A percentile compares a stretch with the other conserved stretches of the same genome.
These are phyloP conservation scores for Indri indri DNA, from an alignment of 2,113 vertebrate species.

Conservation along the genomic window DNA sequence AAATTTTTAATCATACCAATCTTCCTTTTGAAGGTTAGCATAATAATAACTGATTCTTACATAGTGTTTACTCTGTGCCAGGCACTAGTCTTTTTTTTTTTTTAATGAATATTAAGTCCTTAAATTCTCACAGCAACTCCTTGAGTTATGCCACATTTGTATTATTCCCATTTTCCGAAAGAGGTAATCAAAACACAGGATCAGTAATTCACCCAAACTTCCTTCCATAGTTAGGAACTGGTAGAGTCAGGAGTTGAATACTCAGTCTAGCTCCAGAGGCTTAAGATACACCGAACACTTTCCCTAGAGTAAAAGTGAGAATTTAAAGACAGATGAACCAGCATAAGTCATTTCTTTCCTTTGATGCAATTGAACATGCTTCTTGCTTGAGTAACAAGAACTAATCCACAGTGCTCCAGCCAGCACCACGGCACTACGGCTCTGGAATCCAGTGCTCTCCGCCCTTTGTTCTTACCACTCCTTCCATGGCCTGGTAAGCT, in stretches of 20 bases:
- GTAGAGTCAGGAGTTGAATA: not conserved
- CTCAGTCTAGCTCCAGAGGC: not conserved
- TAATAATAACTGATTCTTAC: constrained; percentile 4
- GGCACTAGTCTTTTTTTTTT: not conserved
- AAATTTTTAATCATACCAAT: not conserved
- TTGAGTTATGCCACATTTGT: not conserved
- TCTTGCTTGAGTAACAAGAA: not conserved
- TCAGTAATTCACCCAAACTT: not conserved
- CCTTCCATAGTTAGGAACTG: not conserved
- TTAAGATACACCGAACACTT: not conserved
- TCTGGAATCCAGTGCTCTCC: not conserved
- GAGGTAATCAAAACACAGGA: not conserved
- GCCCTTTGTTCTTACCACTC: not conserved
- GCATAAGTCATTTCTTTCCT: not conserved
- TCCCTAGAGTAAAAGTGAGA: not conserved
- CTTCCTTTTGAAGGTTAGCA: not conserved
- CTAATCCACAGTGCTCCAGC: not conserved
- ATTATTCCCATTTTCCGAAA: not conserved
- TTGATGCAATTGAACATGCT: not conserved
- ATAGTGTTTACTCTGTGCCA: not conserved
- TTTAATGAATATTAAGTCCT: not conserved
- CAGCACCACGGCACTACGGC: not conserved
- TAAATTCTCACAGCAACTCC: not conserved
- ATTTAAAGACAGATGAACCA: not conserved
- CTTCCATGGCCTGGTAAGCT: not conserved